These are phyloP conservation scores for Eulithis prunata DNA, from an alignment of 2,888 invertebrate species.

Conservation along the genomic window DNA sequence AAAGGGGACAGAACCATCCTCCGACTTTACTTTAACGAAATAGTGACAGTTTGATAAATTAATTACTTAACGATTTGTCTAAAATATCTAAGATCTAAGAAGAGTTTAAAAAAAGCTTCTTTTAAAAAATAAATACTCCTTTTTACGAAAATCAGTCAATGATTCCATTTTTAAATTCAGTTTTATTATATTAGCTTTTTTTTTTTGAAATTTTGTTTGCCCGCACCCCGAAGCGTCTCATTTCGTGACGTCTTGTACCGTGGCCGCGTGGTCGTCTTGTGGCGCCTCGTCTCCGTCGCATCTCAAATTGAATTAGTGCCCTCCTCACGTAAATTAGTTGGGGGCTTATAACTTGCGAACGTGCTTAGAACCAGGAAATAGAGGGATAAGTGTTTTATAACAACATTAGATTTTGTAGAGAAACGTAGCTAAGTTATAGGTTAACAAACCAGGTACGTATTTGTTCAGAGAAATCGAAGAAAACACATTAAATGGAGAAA, in stretches of 20 bases:
- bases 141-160: too few relatives aligned
- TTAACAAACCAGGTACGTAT: too few relatives aligned
- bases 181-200: too few relatives aligned
- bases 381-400: constrained; percentile 8
- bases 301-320: constrained; percentile 26
- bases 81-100: too few relatives aligned
- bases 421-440: too few relatives aligned
- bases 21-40: neutral
- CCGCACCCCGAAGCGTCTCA: neutral
- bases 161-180: too few relatives aligned
- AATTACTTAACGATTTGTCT: neutral
- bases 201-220: too few relatives aligned
- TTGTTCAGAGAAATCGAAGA: too few relatives aligned
- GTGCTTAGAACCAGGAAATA: constrained; percentile 12
- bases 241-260: neutral
- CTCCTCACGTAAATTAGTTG: constrained; percentile 27
- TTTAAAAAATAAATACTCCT: too few relatives aligned
- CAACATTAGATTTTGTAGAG: neutral
- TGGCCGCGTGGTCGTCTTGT: neutral
- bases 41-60: neutral
- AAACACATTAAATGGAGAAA: too few relatives aligned
- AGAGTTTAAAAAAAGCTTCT: too few relatives aligned
- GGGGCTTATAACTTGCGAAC: constrained; percentile 20
- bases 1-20: constrained; percentile 14
- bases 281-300: constrained; percentile 2